phyloP scores from a whole-genome alignment of 2,797 vertebrate species.

The Sylvilagus floridanus region DNA sequence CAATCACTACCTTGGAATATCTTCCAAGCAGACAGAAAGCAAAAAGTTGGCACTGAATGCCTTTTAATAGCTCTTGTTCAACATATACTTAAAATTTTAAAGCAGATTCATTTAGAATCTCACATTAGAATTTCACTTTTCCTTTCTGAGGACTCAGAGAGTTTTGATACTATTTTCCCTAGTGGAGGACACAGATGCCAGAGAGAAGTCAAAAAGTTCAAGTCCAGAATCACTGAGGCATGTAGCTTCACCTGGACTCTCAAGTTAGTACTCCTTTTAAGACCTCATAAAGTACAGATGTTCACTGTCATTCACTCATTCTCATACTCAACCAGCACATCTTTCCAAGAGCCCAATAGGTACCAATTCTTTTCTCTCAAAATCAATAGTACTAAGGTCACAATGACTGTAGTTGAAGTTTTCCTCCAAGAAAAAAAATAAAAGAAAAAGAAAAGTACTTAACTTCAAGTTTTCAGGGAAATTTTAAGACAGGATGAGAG shows the following conservation, averaged over 20 bases:
- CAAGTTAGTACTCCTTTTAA: not conserved
- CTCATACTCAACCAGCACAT: not conserved
- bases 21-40: slow-evolving; percentile 51
- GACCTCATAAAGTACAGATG: not conserved
- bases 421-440: slow-evolving; percentile 16
- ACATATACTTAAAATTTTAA: slow-evolving; percentile 17
- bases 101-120: slow-evolving; percentile 71
- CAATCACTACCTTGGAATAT: slow-evolving; percentile 26
- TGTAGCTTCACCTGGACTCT: not conserved
- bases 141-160: not conserved
- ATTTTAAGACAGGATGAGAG: not conserved
- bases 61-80: not conserved
- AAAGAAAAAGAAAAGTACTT: slow-evolving; percentile 8
- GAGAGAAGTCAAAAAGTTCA: slow-evolving; percentile 23
- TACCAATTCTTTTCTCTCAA: not conserved
- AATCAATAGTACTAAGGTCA: not conserved
- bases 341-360: not conserved
- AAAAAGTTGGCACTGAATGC: slow-evolving; percentile 60
- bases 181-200: not conserved
- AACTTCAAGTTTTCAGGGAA: slow-evolving; percentile 42
- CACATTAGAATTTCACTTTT: slow-evolving; percentile 67
- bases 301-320: not conserved
- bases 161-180: slow-evolving; percentile 61
- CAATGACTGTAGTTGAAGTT: not conserved
- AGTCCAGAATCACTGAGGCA: not conserved